phyloP scores from a whole-genome alignment of 1,140 invertebrate species.

The Nasonia longicornis region DNA sequence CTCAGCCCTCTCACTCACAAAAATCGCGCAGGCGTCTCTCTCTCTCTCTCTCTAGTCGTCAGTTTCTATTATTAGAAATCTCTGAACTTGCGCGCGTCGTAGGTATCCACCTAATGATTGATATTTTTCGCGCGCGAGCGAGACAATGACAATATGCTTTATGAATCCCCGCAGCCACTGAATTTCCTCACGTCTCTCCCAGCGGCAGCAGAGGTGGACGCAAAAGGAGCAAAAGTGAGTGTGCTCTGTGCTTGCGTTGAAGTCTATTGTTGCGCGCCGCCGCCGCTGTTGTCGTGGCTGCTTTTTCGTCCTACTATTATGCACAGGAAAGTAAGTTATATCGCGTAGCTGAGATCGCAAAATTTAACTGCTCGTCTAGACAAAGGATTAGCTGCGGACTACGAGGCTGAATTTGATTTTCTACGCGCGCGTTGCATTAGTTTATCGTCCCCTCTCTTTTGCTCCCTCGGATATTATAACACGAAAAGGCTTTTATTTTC shows the following conservation, averaged over 20 bases:
- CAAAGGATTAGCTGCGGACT: slow-evolving; percentile 25
- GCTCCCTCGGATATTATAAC: not conserved
- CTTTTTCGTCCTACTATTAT: slow-evolving; percentile 25
- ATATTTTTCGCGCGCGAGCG: slow-evolving; percentile 24
- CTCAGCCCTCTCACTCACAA: not conserved
- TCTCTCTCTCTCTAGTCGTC: not conserved
- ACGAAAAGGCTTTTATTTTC: not conserved
- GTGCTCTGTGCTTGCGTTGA: slow-evolving; percentile 8
- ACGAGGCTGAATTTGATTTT: not conserved
- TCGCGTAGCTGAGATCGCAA: slow-evolving; percentile 14
- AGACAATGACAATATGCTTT: slow-evolving; percentile 13
- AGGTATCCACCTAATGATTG: not conserved
- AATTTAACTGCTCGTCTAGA: slow-evolving; percentile 32
- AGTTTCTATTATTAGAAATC: slow-evolving; percentile 37
- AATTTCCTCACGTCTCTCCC: slow-evolving; percentile 14
- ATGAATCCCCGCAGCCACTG: slow-evolving; percentile 2
- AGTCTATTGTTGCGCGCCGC: slow-evolving; percentile 6
- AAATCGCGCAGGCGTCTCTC: not conserved
- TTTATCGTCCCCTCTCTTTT: not conserved
- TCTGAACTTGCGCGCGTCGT: slow-evolving; percentile 13
- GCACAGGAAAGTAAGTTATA: slow-evolving; percentile 6
- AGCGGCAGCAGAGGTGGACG: slow-evolving; percentile 5
- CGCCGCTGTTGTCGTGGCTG: not conserved
- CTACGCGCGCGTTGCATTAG: not conserved
- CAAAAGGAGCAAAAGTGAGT: slow-evolving; percentile 19